A percentile compares a stretch with the other conserved stretches of the same genome.
These are phyloP conservation scores for Pandemis cinnamomeana DNA, from an alignment of 2,888 invertebrate species.

Conservation along the genomic window DNA sequence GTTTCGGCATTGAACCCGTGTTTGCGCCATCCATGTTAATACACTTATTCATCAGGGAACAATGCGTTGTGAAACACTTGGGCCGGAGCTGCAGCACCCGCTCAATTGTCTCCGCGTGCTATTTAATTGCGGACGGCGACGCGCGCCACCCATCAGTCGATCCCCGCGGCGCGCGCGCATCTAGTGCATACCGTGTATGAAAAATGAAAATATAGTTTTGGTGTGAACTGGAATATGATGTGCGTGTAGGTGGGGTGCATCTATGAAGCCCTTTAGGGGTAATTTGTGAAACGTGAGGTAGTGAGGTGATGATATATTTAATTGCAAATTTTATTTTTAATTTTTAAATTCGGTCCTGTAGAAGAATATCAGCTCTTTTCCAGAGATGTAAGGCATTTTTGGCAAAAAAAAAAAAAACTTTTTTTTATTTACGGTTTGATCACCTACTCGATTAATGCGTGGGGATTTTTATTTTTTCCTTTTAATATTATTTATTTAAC, in stretches of 20 bases:
- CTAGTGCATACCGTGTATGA: neutral
- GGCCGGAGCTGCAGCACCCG: conserved; percentile 48
- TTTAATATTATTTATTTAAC: too few species aligned
- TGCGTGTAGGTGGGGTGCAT: neutral
- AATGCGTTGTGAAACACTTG: conserved; percentile 59
- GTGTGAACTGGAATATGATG: neutral
- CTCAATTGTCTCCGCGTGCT: conserved; percentile 55
- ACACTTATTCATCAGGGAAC: conserved; percentile 33
- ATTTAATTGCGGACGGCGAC: conserved; percentile 55
- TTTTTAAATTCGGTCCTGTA: too few species aligned
- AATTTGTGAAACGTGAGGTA: neutral
- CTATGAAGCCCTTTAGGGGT: neutral
- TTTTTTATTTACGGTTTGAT: too few species aligned
- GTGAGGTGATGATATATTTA: neutral
- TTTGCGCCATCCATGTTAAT: conserved; percentile 21
- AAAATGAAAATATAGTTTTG: too few species aligned
- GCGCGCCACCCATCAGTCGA: conserved; percentile 49
- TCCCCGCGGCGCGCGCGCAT: conserved; percentile 42
- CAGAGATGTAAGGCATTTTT: too few species aligned
- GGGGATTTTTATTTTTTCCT: too few species aligned
- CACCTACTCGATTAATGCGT: too few species aligned
- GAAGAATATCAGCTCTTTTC: too few species aligned
- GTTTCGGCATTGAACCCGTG: conserved; percentile 37
- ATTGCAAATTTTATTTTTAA: neutral
- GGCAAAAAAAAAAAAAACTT: too few species aligned